Base-by-base conservation (phyloP, 2,113 vertebrate genomes). In the Propithecus coquereli region DNA sequence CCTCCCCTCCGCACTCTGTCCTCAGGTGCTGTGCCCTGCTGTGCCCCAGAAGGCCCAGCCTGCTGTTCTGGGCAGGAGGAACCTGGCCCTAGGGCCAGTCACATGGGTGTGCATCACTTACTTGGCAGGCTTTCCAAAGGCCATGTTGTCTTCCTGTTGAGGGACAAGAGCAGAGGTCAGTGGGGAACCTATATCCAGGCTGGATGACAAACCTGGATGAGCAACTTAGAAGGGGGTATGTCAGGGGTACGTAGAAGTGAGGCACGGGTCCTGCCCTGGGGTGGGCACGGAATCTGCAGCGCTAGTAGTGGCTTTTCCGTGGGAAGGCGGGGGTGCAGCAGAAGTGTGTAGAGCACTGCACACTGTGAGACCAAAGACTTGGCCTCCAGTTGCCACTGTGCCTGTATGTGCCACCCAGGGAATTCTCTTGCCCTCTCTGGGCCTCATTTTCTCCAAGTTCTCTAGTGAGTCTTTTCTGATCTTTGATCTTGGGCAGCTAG, bases 71-170 rank as follows among this genome's bases (percentile, higher is more conserved):
- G 52, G 93, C 57, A 70, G 65, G 65, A 96, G 65, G 40, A 86
- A 68, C 40, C 59, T 50, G 57, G n/a, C 77, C 27, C 61, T 25
- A 37, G 20, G 83, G 54, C 59, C 43, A 25, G 25, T 52, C 87
- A 66, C 74, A 87, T 0, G 8, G 25, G 45, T 30, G 50, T 23
- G 77, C 7, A 88, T 34, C 93, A 99, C 99, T 99, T 98, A 99
- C 99, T 99, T 99, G 94, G 99, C 99, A 43, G 99, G 99, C 89
- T 99, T 99, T 90, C 99, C 99, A 98, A 99, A 99, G 3, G 99
- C 99, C 99, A 99, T 99, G 98, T 99, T 99, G 98, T 99, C 99
- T 97, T 99, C 99, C 99, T 99, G 95, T 94, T 66, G 87, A 90
- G 47, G 74, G 81, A 95, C 57, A 92, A 94, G 91, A 95, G 92